These are phyloP conservation scores for Eidolon dupreanum DNA, from an alignment of 2,797 vertebrate species.

Conservation along the genomic window DNA sequence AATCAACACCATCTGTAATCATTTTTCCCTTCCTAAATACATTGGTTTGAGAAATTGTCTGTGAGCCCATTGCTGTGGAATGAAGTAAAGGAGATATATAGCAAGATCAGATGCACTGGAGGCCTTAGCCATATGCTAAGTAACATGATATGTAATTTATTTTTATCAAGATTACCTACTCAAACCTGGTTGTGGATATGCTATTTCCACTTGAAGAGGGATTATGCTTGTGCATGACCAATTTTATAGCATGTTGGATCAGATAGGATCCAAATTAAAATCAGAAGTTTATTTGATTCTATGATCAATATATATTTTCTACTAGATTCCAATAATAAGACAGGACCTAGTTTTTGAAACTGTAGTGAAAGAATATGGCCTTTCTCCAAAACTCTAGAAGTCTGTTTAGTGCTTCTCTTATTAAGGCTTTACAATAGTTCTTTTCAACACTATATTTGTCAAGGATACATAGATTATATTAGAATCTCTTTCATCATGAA, in stretches of 20 bases:
- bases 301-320: background rate
- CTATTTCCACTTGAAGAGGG: background rate
- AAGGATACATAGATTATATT: background rate
- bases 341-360: background rate
- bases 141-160: background rate
- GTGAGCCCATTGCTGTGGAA: background rate
- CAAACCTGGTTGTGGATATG: background rate
- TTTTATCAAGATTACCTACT: background rate
- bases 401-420: background rate
- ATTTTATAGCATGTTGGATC: background rate
- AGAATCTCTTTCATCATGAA: background rate
- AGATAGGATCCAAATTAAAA: background rate
- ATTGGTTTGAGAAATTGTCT: background rate
- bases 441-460: background rate
- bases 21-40: background rate
- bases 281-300: background rate
- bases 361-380: background rate
- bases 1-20: background rate
- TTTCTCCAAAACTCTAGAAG: background rate
- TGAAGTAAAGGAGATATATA: background rate
- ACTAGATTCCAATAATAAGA: background rate
- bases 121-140: background rate
- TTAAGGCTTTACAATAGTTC: background rate
- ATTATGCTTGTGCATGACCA: background rate
- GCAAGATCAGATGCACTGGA: background rate